Conservation (phyloP, 2,797 vertebrate genomes). For the Sphenopsis melanotis region DNA sequence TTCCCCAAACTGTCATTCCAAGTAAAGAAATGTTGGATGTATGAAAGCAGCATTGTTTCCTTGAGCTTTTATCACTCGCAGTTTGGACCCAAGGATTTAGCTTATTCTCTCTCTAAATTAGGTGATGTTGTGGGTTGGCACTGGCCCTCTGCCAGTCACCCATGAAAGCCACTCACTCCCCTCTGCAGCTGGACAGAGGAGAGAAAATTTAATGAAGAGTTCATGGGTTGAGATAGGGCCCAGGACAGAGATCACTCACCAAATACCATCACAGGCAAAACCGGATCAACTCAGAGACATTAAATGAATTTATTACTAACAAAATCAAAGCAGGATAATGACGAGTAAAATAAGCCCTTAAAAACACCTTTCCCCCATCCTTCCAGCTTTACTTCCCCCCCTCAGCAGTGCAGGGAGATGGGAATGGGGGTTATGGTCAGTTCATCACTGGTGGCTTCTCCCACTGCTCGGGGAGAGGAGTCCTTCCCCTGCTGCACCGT, state of each 20-base stretch:
- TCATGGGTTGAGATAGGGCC: not conserved
- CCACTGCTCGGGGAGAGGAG: not conserved
- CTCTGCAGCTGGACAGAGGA: not conserved
- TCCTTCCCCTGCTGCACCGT: not conserved
- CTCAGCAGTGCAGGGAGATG: not conserved
- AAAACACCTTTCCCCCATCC: not conserved
- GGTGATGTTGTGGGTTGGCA: not conserved
- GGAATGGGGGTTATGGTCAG: not conserved
- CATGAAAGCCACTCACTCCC: not conserved
- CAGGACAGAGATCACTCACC: not conserved
- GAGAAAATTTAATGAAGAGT: not conserved
- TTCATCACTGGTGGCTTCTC: not conserved
- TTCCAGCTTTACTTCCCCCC: not conserved
- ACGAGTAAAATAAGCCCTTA: not conserved
- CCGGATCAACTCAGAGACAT: not conserved
- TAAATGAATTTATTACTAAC: not conserved
- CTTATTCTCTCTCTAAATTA: not conserved
- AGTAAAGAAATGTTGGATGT: not conserved
- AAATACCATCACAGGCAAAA: not conserved
- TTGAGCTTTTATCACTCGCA: not conserved
- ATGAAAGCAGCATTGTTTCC: not conserved
- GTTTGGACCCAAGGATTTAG: not conserved
- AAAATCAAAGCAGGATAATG: not conserved
- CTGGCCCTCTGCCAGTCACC: rapidly evolving
- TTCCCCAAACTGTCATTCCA: not conserved